Evolutionary conservation across 2,888 invertebrate genomes (phyloP), one percentile per base, ranked within the genome.

Genomic region (Eupithecia subfuscata): DNA sequence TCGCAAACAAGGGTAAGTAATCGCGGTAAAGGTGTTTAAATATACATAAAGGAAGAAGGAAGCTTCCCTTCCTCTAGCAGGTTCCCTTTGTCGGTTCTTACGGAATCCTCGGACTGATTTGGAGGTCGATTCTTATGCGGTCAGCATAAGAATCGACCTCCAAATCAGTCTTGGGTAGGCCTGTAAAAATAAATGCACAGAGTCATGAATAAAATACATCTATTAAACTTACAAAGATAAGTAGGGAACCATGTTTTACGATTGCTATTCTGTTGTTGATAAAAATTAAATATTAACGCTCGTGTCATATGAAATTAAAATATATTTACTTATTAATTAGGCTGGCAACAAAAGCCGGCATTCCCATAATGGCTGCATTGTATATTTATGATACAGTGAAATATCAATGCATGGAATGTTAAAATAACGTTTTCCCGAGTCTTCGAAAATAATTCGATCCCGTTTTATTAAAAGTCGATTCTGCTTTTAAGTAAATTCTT

Each of bases 331-430:
- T 60, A 60, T 14, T 60, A 25, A 14, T 25, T 60, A 60, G 12
- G 12, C 25, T 14, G 22, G 60, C 60, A 60, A 65, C 22, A 67
- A 67, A n/a, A 37, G n/a, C 40, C n/a, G 12, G 12, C 12, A n/a
- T 18, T 37, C n/a, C 11, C 12, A 11, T 12, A 64, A 37, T 67
- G 37, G 12, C 40, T 40, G 3, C 34, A 64, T 64, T 64, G 40
- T 11, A 67, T 67, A 67, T 34, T 40, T 37, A 37, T 65, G 65
- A 40, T 34, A 30, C 37, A 34, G 34, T 64, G 64, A 64, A 64
- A 64, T 37, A 64, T 40, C 1, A 40, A 40, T 9, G 9, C 1
- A 48, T 14, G 48, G 18, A 18, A 16, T 48, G 18, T 18, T 48
- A 14, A 18, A 48, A 18, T 48, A n/a, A 7, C 2, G 12, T 43